These are phyloP conservation scores for Peromyscus attwateri DNA, from an alignment of 2,797 vertebrate genomes.

Conservation along the genomic window DNA sequence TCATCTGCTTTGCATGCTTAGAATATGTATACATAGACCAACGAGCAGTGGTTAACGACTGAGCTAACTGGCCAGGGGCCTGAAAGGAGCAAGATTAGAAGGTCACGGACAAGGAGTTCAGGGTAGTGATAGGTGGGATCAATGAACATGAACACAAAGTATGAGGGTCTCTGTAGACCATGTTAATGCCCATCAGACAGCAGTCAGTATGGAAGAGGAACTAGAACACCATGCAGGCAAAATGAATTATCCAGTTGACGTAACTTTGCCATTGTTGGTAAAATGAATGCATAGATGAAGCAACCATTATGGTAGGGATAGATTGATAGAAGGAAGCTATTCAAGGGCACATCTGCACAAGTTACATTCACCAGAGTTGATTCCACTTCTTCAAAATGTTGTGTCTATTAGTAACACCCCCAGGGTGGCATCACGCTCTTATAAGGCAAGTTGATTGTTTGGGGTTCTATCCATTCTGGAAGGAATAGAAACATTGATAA, in stretches of 20 bases:
- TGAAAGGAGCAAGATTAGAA: slow-evolving; percentile 7
- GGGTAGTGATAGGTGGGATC: not conserved
- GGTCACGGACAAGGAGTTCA: not conserved
- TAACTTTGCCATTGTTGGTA: not conserved
- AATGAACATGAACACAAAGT: not conserved
- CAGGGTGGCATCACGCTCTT: not conserved
- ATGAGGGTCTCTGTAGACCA: slow-evolving; percentile 1
- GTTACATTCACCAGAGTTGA: not conserved
- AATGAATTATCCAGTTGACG: not conserved
- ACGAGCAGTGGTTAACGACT: not conserved
- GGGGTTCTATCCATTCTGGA: slow-evolving; percentile 17
- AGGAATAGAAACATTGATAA: slow-evolving; percentile 46
- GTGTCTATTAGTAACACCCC: not conserved
- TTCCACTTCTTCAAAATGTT: not conserved
- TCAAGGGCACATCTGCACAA: not conserved
- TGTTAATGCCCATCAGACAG: slow-evolving; percentile 7
- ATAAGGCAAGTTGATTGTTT: slow-evolving; percentile 42
- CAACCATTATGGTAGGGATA: not conserved
- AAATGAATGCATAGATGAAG: not conserved
- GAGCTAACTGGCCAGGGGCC: not conserved
- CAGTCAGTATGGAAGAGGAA: not conserved
- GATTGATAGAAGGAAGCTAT: not conserved
- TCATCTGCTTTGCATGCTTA: not conserved
- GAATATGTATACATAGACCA: not conserved
- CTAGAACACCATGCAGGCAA: not conserved